These are phyloP conservation scores for Zaprionus africanus DNA, from an alignment of 1,140 invertebrate genomes.

Conservation along the genomic window DNA sequence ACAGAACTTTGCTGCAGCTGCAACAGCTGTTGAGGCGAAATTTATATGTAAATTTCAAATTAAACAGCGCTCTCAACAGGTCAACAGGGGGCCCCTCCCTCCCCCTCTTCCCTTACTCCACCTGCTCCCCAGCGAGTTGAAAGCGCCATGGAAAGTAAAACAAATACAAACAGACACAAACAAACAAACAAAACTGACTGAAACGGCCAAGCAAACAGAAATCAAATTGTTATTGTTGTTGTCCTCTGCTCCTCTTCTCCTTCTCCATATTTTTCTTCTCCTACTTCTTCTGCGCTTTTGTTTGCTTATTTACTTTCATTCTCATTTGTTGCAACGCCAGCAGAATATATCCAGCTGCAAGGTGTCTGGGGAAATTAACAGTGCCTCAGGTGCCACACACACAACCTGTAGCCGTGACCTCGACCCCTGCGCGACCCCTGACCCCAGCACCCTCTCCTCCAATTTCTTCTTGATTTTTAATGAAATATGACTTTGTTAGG, in stretches of 20 bases:
- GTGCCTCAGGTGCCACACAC: constrained; percentile 60
- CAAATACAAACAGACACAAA: constrained; percentile 53
- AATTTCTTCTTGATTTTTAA: constrained; percentile 57
- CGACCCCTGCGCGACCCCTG: not conserved
- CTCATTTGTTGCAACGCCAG: constrained; percentile 47
- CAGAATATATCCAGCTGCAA: constrained; percentile 39
- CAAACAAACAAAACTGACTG: constrained; percentile 47
- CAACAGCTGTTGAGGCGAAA: constrained; percentile 28
- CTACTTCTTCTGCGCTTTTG: constrained; percentile 27
- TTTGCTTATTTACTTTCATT: constrained; percentile 63
- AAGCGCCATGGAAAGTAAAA: constrained; percentile 14
- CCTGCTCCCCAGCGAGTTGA: not conserved
- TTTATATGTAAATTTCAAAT: constrained; percentile 40
- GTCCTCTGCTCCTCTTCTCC: constrained; percentile 1
- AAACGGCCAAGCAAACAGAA: constrained; percentile 66
- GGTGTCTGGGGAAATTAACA: constrained; percentile 79
- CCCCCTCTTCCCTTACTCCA: too few species aligned
- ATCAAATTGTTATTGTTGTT: constrained; percentile 72
- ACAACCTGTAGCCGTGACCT: not conserved
- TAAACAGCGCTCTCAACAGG: constrained; percentile 24
- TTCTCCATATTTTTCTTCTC: not conserved
- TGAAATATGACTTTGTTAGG: constrained; percentile 67
- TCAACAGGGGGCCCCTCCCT: not conserved
- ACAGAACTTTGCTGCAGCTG: constrained; percentile 39
- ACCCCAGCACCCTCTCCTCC: too few species aligned